phyloP scores from a whole-genome alignment of 2,888 invertebrate genomes.

The Stratiomys singularior region DNA sequence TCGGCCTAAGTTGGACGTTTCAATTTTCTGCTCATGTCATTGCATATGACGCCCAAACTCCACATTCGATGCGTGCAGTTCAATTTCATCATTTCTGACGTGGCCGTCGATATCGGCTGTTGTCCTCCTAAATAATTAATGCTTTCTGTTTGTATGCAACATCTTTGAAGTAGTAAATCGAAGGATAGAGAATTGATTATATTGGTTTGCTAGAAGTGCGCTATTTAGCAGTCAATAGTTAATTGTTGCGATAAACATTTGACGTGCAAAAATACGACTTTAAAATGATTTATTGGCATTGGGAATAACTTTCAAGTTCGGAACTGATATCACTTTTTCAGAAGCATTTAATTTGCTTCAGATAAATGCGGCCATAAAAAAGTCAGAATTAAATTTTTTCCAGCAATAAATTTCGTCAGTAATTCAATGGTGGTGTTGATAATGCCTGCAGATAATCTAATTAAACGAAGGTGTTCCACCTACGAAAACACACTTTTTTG shows the following conservation, averaged over 20 bases:
- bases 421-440: too few species aligned
- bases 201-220: background rate
- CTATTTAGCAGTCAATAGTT: background rate
- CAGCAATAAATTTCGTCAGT: too few species aligned
- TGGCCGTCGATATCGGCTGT: slow-evolving; percentile 10
- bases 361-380: too few species aligned
- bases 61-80: background rate
- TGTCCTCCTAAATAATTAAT: slow-evolving; percentile 51
- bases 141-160: background rate
- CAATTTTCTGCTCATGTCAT: background rate
- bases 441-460: too few species aligned
- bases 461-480: too few species aligned
- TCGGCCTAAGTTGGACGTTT: background rate
- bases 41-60: background rate
- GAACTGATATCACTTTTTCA: too few species aligned
- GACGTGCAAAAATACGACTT: background rate
- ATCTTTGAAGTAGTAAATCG: too few species aligned
- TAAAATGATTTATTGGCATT: too few species aligned
- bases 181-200: background rate
- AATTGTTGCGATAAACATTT: background rate
- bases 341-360: too few species aligned
- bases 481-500: too few species aligned
- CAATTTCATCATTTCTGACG: slow-evolving; percentile 43
- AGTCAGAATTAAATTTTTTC: too few species aligned
- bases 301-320: too few species aligned